Conservation (phyloP, 2,888 invertebrate genomes). For the Agrotis ipsilon region DNA sequence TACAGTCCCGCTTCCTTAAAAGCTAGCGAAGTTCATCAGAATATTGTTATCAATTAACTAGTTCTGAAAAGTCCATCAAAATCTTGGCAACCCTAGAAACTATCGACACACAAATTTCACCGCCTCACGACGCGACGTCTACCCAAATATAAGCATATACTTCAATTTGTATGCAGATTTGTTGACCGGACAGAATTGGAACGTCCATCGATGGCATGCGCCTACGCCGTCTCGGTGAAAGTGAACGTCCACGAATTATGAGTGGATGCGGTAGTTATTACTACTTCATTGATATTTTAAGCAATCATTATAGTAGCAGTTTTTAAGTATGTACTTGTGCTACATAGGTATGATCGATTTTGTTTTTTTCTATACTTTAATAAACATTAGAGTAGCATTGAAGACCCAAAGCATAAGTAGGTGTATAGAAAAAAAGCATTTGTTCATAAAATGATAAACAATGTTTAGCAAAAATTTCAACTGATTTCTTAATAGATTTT, state of each 20-base stretch:
- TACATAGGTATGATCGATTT: too few relatives aligned
- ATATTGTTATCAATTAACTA: too few relatives aligned
- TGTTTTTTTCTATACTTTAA: too few relatives aligned
- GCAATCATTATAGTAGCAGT: not conserved
- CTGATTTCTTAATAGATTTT: constrained; percentile 1
- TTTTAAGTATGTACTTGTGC: not conserved
- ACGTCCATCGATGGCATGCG: constrained; percentile 42
- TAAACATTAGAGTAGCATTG: too few relatives aligned
- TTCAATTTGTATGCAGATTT: constrained; percentile 64
- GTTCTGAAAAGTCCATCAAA: too few relatives aligned
- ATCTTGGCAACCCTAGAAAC: not conserved
- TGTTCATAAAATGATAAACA: too few relatives aligned
- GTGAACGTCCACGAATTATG: constrained; percentile 40
- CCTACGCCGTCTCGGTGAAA: constrained; percentile 53
- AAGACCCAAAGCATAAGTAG: too few relatives aligned
- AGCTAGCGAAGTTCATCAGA: too few relatives aligned
- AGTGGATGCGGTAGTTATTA: constrained; percentile 55
- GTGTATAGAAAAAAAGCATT: too few relatives aligned
- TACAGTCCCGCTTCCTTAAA: too few relatives aligned
- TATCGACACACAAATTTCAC: constrained; percentile 48
- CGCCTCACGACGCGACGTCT: constrained; percentile 17
- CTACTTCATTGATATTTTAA: constrained; percentile 1
- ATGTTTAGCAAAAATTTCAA: too few relatives aligned
- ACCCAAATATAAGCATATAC: constrained; percentile 37
- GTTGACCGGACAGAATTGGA: constrained; percentile 51